These are phyloP conservation scores for Thryonomys swinderianus DNA, from an alignment of 2,113 vertebrate species.

Conservation along the genomic window DNA sequence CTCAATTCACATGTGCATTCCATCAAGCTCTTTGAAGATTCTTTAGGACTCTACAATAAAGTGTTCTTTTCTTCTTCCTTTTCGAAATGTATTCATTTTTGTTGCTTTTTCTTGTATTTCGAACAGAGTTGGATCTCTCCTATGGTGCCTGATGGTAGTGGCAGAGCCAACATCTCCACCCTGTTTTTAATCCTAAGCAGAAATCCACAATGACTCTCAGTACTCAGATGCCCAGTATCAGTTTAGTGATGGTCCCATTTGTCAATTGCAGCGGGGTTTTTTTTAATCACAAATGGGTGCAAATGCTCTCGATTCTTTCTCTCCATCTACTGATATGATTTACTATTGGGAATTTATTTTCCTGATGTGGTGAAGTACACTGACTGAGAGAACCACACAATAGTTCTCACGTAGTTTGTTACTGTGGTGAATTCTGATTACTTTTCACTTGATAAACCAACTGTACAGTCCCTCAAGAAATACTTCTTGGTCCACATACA, in stretches of 20 bases:
- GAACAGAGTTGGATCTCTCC: neutral
- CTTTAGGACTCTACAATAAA: neutral
- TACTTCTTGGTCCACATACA: neutral
- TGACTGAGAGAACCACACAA: neutral
- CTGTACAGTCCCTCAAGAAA: neutral
- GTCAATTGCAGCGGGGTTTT: neutral
- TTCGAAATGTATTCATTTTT: neutral
- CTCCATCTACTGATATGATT: neutral
- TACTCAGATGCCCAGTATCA: neutral
- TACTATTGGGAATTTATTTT: conserved; percentile 6
- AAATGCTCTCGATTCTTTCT: neutral
- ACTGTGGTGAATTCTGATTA: neutral
- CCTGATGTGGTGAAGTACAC: neutral
- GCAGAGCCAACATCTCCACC: neutral
- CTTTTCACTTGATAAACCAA: neutral
- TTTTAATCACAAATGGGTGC: neutral
- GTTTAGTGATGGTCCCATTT: neutral
- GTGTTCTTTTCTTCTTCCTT: neutral
- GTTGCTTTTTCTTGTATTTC: neutral
- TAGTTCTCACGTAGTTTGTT: neutral
- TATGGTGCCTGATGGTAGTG: neutral
- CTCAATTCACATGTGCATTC: neutral
- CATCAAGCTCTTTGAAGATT: too few species aligned
- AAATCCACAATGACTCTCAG: neutral
- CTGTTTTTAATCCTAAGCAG: neutral